Percentiles rank a stretch among this genome's conserved stretches.
These are phyloP conservation scores for Drosophila recens DNA, from an alignment of 2,888 invertebrate genomes.

Conservation along the genomic window DNA sequence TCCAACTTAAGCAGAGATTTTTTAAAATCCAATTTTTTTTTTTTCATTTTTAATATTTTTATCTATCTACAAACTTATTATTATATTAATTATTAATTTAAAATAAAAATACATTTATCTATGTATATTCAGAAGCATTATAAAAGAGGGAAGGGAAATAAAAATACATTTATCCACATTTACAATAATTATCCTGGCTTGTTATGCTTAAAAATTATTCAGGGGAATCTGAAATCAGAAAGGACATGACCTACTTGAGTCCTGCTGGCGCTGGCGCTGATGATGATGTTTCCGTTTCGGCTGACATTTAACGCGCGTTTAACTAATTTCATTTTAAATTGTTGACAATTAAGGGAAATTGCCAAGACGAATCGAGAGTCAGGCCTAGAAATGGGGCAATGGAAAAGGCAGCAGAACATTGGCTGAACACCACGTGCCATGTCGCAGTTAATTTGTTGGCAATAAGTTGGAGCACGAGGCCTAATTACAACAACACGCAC, in stretches of 20 bases:
- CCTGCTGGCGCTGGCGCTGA: slow-evolving; percentile 45
- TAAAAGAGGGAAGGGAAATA: not conserved
- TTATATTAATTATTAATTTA: too few species aligned
- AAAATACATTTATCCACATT: slow-evolving; percentile 19
- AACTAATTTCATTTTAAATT: slow-evolving; percentile 82
- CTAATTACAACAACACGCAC: slow-evolving; percentile 81
- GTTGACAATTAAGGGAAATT: slow-evolving; percentile 82
- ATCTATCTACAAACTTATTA: too few species aligned
- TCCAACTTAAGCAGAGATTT: too few species aligned
- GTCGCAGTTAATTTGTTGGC: slow-evolving; percentile 84
- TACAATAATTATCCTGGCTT: slow-evolving; percentile 21
- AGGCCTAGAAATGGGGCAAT: not conserved
- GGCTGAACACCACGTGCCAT: slow-evolving; percentile 77
- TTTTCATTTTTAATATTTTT: too few species aligned
- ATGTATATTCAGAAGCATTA: not conserved
- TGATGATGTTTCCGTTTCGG: slow-evolving; percentile 69
- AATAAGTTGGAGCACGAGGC: slow-evolving; percentile 81
- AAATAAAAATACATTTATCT: not conserved
- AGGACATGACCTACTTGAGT: slow-evolving; percentile 42
- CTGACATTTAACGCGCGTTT: slow-evolving; percentile 80
- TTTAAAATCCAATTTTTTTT: too few species aligned
- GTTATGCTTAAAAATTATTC: slow-evolving; percentile 8
- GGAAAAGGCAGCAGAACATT: not conserved
- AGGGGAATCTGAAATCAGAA: slow-evolving; percentile 16
- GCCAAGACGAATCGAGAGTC: slow-evolving; percentile 73